phyloP scores from a whole-genome alignment of 2,797 vertebrate species.

The Morelia viridis region DNA sequence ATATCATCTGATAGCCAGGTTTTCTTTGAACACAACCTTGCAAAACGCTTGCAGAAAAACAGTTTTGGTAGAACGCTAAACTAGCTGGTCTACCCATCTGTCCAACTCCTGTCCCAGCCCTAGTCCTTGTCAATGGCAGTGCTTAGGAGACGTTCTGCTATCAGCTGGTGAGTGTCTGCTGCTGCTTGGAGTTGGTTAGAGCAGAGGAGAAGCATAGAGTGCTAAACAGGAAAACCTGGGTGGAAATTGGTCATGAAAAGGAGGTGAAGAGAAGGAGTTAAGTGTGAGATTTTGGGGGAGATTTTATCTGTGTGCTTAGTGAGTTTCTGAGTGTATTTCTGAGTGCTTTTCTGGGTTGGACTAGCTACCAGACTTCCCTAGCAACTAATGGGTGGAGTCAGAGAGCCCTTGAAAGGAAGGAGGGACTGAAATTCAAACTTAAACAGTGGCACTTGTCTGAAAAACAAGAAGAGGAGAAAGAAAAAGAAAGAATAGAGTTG shows the following conservation, averaged over 20 bases:
- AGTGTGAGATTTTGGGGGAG: not conserved
- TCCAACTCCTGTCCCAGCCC: not conserved
- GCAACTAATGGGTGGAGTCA: not conserved
- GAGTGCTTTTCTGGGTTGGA: not conserved
- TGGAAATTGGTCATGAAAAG: not conserved
- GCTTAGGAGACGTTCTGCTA: not conserved
- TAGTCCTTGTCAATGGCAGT: not conserved
- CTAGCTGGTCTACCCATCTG: not conserved
- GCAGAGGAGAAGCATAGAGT: not conserved
- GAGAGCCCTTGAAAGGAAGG: not conserved
- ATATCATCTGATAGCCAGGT: not conserved
- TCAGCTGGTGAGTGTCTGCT: not conserved
- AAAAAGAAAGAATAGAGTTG: not conserved
- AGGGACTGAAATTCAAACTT: not conserved
- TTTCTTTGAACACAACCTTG: not conserved
- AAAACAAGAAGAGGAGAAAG: not conserved
- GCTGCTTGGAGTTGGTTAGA: not conserved
- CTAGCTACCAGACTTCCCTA: not conserved
- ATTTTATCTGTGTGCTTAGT: not conserved
- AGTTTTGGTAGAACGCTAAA: not conserved
- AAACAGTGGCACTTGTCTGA: not conserved
- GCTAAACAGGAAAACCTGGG: not conserved
- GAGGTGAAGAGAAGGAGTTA: not conserved
- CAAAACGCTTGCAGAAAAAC: not conserved
- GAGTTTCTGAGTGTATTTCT: not conserved